Conservation (phyloP, 1,140 invertebrate species). For the Neocloeon triangulifer region DNA sequence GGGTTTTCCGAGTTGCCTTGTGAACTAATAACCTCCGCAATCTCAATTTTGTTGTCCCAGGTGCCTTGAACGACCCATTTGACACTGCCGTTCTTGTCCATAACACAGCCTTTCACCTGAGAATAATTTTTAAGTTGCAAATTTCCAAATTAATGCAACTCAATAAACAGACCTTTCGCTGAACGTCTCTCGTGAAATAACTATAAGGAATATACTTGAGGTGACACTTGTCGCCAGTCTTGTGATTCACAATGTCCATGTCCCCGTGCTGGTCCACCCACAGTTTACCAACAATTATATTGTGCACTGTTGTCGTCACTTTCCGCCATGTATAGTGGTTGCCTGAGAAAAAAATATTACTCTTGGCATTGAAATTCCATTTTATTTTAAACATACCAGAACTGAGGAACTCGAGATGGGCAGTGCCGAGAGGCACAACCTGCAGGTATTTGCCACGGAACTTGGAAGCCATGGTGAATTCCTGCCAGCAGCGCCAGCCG, state of each 20-base stretch:
- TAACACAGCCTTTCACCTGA: conserved; percentile 48
- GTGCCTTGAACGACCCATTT: conserved; percentile 74
- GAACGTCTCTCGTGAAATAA: conserved; percentile 88
- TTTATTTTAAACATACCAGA: conserved; percentile 17
- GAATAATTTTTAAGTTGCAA: no score
- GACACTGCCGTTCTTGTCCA: conserved; percentile 30
- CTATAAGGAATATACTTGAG: conserved; percentile 94
- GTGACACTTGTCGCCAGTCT: conserved; percentile 76
- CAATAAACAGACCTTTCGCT: conserved; percentile 69
- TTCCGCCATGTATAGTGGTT: conserved; percentile 95
- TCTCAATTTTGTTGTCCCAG: conserved; percentile 90
- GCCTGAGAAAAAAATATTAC: no score
- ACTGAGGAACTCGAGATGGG: conserved; percentile 51
- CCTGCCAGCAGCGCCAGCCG: conserved; percentile 88
- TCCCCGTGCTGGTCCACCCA: conserved; percentile 99
- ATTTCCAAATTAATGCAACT: background rate
- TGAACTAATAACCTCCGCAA: conserved; percentile 59
- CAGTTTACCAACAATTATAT: conserved; percentile 96
- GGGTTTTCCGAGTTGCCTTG: conserved; percentile 52
- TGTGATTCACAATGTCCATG: conserved; percentile 87
- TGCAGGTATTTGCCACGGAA: conserved; percentile 95
- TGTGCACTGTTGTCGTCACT: conserved; percentile 95
- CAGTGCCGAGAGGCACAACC: conserved; percentile 73
- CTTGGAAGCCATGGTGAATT: conserved; percentile 96
- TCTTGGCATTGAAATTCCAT: no score